Evolutionary conservation across 2,888 invertebrate genomes (phyloP).

Genomic region (Pachliopta kotzebuea): DNA sequence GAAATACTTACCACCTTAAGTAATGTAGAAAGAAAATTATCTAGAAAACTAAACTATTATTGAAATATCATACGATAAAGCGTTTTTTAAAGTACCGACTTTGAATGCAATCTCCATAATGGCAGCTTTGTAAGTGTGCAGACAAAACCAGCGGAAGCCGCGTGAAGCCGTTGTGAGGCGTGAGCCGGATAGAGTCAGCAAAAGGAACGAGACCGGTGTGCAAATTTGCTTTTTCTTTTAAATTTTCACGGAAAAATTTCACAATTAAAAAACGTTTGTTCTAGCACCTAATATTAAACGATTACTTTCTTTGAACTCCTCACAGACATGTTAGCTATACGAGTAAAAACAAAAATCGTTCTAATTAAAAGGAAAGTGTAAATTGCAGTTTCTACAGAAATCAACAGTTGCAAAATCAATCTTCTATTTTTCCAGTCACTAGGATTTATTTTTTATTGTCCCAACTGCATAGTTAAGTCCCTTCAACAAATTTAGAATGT

Average conservation of each 20-base stretch:
- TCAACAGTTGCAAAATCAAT: too few species aligned
- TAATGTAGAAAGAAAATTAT: background rate
- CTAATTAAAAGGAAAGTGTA: too few species aligned
- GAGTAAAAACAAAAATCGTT: background rate
- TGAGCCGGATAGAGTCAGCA: constrained; percentile 6
- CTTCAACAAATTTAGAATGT: too few species aligned
- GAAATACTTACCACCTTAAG: background rate
- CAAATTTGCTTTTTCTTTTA: constrained; percentile 6
- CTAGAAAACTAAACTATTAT: background rate
- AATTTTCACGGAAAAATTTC: background rate
- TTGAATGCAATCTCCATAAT: constrained; percentile 23
- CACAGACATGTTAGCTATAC: background rate
- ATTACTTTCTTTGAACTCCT: background rate
- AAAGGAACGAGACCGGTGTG: constrained; percentile 4
- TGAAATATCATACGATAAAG: constrained; percentile 1
- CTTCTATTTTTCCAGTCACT: too few species aligned
- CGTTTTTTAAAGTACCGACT: constrained; percentile 13
- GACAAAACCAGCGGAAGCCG: constrained; percentile 20
- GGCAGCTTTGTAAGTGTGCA: constrained; percentile 19
- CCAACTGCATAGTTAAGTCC: too few species aligned
- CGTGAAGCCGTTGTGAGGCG: constrained; percentile 9
- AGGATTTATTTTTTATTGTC: too few species aligned
- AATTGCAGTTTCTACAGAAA: too few species aligned
- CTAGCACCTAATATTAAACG: background rate
- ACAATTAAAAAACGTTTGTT: background rate